Conservation (phyloP, 2,113 vertebrate genomes). For the Kobus ellipsiprymnus region DNA sequence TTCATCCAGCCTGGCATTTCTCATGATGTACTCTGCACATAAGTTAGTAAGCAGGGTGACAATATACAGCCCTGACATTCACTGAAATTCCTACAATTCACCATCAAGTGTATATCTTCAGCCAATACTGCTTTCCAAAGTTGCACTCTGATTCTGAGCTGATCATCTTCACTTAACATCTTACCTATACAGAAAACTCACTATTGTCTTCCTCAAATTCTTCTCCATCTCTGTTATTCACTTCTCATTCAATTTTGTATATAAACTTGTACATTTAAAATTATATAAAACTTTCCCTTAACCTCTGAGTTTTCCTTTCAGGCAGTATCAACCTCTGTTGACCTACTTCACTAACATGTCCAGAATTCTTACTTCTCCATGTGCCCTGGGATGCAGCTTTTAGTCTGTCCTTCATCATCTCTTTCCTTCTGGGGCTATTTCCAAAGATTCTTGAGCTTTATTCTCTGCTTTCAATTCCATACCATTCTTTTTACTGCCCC, state of each 20-base stretch:
- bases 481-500: not conserved
- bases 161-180: not conserved
- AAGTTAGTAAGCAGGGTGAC: not conserved
- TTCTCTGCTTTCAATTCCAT: too few relatives aligned
- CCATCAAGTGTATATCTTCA: not conserved
- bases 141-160: not conserved
- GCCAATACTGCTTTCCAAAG: not conserved
- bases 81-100: too few relatives aligned
- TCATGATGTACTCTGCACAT: not conserved
- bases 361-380: not conserved
- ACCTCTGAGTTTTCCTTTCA: not conserved
- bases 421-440: not conserved
- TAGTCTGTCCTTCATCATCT: not conserved
- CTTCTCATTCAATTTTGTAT: not conserved
- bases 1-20: not conserved
- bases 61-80: not conserved
- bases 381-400: not conserved
- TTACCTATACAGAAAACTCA: not conserved
- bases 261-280: not conserved
- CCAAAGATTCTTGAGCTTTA: not conserved
- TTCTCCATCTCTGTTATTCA: not conserved
- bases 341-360: not conserved
- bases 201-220: fast-evolving
- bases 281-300: not conserved
- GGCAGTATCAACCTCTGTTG: too few relatives aligned